These are phyloP conservation scores for Balanococcus diminutus DNA, from an alignment of 2,888 invertebrate species.

Conservation along the genomic window DNA sequence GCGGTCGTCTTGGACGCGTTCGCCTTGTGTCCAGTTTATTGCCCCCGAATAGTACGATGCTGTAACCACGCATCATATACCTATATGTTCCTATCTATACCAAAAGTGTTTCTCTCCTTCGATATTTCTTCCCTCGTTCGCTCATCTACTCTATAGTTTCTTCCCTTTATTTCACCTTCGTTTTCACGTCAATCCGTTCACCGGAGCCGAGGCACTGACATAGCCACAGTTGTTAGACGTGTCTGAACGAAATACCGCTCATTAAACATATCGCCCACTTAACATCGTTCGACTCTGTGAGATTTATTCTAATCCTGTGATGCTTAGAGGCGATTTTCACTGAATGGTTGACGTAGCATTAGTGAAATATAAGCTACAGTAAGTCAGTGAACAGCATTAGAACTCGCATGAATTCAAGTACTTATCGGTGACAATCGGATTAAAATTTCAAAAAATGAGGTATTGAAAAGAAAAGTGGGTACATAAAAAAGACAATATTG, in stretches of 20 bases:
- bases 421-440: too few relatives aligned
- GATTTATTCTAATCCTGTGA: too few relatives aligned
- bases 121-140: neutral
- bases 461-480: too few relatives aligned
- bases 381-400: too few relatives aligned
- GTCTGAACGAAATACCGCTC: neutral
- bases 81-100: neutral
- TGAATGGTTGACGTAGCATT: too few relatives aligned
- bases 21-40: conserved; percentile 55
- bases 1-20: conserved; percentile 54
- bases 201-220: neutral
- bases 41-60: conserved; percentile 31
- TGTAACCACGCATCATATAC: conserved; percentile 17
- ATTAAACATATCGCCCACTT: neutral
- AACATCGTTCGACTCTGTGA: too few relatives aligned
- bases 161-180: conserved; percentile 30
- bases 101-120: conserved; percentile 28
- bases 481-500: too few relatives aligned
- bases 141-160: neutral
- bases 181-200: conserved; percentile 22
- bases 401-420: too few relatives aligned
- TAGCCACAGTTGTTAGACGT: neutral
- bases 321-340: too few relatives aligned
- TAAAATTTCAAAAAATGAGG: too few relatives aligned
- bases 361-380: too few relatives aligned